These are phyloP conservation scores for Noctua janthina DNA, from an alignment of 2,888 invertebrate genomes.

Conservation along the genomic window DNA sequence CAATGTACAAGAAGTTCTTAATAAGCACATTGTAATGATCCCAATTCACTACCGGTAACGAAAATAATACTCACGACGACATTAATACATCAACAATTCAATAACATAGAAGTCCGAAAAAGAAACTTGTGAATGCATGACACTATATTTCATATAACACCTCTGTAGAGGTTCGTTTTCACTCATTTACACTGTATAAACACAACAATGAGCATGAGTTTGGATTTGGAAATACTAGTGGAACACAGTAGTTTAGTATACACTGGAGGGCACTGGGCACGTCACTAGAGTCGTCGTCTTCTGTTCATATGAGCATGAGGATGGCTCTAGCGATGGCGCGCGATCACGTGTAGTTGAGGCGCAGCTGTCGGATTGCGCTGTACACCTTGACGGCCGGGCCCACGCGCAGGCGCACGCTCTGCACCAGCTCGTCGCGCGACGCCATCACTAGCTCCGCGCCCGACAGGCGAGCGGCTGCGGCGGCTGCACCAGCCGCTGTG, in stretches of 20 bases:
- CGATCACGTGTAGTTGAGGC: conserved; percentile 75
- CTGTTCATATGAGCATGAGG: conserved; percentile 59
- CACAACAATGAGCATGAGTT: conserved; percentile 33
- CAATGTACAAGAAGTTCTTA: conserved; percentile 12
- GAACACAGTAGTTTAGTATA: conserved; percentile 13
- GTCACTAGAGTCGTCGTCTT: conserved; percentile 49
- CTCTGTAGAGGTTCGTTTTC: conserved; percentile 22
- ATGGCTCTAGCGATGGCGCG: conserved; percentile 60
- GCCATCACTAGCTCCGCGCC: conserved; percentile 96
- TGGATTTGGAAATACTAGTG: conserved; percentile 25
- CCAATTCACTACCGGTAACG: conserved; percentile 12
- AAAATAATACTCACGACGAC: conserved; percentile 23
- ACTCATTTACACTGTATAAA: conserved; percentile 38
- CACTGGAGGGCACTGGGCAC: conserved; percentile 8
- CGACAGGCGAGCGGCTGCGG: conserved; percentile 91
- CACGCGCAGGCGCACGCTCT: conserved; percentile 93
- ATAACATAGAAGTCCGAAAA: conserved; percentile 4
- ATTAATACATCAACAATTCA: conserved; percentile 6
- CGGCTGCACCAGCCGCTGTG: conserved; percentile 77
- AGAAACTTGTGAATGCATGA: conserved; percentile 15
- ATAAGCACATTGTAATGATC: conserved; percentile 36
- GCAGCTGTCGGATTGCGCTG: conserved; percentile 80
- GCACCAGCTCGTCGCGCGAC: conserved; percentile 95
- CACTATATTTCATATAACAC: conserved; percentile 37
- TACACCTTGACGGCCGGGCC: conserved; percentile 95